These are phyloP conservation scores for Tetanocera ferruginea DNA, from an alignment of 2,888 invertebrate genomes.

Conservation along the genomic window DNA sequence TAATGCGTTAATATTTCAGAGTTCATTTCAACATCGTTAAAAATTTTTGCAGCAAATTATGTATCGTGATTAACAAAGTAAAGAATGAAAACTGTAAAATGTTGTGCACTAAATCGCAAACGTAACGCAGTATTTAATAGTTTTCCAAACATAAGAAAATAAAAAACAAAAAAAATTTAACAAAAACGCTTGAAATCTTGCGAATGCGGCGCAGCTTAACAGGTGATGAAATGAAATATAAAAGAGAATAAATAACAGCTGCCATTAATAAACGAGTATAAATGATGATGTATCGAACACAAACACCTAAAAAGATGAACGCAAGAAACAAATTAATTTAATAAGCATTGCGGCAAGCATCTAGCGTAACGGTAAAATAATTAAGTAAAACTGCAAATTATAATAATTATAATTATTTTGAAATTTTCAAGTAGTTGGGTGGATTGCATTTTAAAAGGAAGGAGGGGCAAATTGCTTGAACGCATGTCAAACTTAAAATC, in stretches of 20 bases:
- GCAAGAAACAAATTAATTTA: background rate
- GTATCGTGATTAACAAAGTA: no score
- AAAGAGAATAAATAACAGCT: background rate
- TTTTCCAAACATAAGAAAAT: background rate
- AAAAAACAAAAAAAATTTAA: background rate
- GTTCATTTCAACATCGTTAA: no score
- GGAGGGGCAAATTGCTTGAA: no score
- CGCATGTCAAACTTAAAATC: no score
- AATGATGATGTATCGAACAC: no score
- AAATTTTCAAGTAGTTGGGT: background rate
- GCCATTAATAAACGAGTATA: background rate
- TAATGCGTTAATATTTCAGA: no score
- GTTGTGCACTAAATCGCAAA: conserved; percentile 66
- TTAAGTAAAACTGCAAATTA: conserved; percentile 21
- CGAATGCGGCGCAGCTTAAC: background rate
- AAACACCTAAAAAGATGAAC: no score
- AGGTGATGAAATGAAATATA: background rate
- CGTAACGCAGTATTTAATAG: conserved; percentile 62
- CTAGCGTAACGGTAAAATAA: conserved; percentile 31
- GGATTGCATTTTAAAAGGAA: no score
- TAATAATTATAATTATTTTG: conserved; percentile 23
- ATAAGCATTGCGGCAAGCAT: conserved; percentile 13
- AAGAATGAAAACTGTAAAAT: background rate
- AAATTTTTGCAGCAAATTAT: no score
- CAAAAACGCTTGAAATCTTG: no score